Conservation (phyloP, 1,140 invertebrate species). For the Ostrea denselamellosa region DNA sequence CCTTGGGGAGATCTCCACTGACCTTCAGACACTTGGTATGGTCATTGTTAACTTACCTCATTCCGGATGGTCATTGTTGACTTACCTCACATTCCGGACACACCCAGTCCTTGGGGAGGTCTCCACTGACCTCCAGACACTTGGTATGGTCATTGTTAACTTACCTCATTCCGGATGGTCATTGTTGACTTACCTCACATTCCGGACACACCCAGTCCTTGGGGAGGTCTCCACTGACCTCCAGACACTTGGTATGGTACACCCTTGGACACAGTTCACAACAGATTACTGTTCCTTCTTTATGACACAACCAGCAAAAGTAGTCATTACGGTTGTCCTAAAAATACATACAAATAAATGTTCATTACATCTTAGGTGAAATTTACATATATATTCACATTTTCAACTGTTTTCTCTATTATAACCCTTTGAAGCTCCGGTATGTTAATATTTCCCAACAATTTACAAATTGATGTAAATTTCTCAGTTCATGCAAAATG, state of each 20-base stretch:
- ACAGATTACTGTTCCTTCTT: conserved; percentile 82
- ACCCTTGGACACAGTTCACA: conserved; percentile 92
- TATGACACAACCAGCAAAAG: conserved; percentile 92
- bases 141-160: too few species aligned
- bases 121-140: conserved; percentile 77
- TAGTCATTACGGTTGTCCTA: conserved; percentile 83
- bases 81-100: conserved; percentile 90
- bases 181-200: conserved; percentile 82
- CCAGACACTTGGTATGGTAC: conserved; percentile 89
- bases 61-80: neutral
- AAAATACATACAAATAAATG: too few species aligned
- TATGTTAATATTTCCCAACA: too few species aligned
- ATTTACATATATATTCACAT: too few species aligned
- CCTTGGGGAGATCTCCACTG: too few species aligned
- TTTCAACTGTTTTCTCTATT: too few species aligned
- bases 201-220: conserved; percentile 92
- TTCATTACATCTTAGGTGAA: too few species aligned
- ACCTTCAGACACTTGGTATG: too few species aligned
- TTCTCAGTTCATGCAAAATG: too few species aligned
- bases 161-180: neutral
- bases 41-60: neutral
- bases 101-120: conserved; percentile 88
- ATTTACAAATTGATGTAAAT: too few species aligned
- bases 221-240: conserved; percentile 78
- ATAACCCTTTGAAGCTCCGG: too few species aligned